These are phyloP conservation scores for Aspidapion aeneum DNA, from an alignment of 2,888 invertebrate genomes.

Conservation along the genomic window DNA sequence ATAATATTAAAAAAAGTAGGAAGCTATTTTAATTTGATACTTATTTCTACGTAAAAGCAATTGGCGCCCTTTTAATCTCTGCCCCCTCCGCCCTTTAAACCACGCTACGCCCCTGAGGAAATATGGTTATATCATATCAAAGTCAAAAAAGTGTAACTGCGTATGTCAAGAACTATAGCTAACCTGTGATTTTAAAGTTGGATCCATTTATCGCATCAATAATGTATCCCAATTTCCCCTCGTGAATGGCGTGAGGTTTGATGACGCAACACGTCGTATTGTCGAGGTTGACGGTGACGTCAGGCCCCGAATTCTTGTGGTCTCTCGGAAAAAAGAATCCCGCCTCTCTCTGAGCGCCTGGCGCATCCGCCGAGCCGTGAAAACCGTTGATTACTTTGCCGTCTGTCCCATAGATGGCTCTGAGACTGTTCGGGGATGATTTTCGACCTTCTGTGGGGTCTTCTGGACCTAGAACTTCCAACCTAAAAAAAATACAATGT, in stretches of 20 bases:
- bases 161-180: not conserved
- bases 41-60: too few species aligned
- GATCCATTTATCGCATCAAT: constrained; percentile 65
- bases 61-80: too few species aligned
- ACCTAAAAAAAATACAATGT: too few species aligned
- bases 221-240: constrained; percentile 69
- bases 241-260: constrained; percentile 85
- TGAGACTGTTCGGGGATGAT: constrained; percentile 55
- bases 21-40: too few species aligned
- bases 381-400: constrained; percentile 64
- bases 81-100: too few species aligned
- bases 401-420: constrained; percentile 65
- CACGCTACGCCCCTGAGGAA: too few species aligned
- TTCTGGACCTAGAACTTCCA: constrained; percentile 58
- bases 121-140: too few species aligned
- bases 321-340: constrained; percentile 60
- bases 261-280: constrained; percentile 80
- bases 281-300: constrained; percentile 55
- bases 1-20: too few species aligned
- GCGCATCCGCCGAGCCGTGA: constrained; percentile 60
- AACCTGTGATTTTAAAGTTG: constrained; percentile 51
- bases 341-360: constrained; percentile 54
- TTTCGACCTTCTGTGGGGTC: constrained; percentile 59
- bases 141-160: too few species aligned
- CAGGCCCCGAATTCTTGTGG: constrained; percentile 31